Base-by-base conservation (phyloP, 1,140 invertebrate species). In the Lysiphlebus fabarum region DNA sequence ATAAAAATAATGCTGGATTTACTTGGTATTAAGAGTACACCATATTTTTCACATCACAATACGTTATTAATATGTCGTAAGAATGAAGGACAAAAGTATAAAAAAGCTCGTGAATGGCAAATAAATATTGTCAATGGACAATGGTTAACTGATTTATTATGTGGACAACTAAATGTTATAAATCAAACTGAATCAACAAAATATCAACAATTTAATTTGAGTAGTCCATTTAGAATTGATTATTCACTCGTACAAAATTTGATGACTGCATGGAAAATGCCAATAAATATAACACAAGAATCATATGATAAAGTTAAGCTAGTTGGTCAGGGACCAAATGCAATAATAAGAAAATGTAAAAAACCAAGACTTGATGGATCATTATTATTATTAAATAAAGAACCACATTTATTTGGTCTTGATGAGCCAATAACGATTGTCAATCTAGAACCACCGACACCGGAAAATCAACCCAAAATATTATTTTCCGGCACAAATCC, bases 181-280 rank as follows among this genome's bases (percentile, higher is more conserved):
- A 87, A 90, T 70, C 91, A 88, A 80, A 87, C 85, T 53, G 91
- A 92, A 65, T 88, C 85, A 70, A 85, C 85, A 1, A 93, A 93
- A 68, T 97, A 96, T 74, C 91, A 95, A 67, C 90, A 93, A 63
- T 95, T 91, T 70, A 89, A 86, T 64, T 70, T 90, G 14, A 85
- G 84, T 2, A 84, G 88, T 74, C 91, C 91, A 5, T 95, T 97
- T 73, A 82, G 88, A 67, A 87, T 97, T 71, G 94, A 97, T 73
- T 90, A 93, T 70, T 86, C 85, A 56, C 75, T 93, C 58, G 90
- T 96, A 12, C 87, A 89, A 36, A 91, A 92, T 81, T 78, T 96
- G n/a, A 92, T 96, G 89, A 89, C 87, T 75, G 89, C 91, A 4
- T 96, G 94, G 94, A 93, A 93, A 78, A 87, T 88, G 72, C 92